Evolutionary conservation across 2,888 invertebrate species (phyloP).

Genomic region (Kryphioiulus occultus): DNA sequence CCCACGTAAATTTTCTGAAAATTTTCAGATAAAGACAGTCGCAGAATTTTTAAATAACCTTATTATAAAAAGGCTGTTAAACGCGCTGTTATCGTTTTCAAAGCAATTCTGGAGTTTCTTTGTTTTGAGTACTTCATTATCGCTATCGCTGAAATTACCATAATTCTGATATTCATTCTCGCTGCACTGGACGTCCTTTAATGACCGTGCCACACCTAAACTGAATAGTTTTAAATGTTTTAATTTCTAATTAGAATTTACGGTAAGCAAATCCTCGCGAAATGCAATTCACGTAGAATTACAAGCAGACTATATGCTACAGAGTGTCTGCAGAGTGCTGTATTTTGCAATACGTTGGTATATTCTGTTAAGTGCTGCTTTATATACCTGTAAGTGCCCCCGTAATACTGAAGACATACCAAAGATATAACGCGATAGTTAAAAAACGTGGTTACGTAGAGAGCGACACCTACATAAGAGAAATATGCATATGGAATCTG

Average conservation of each 20-base stretch:
- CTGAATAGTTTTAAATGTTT: constrained; percentile 32
- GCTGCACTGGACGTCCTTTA: constrained; percentile 21
- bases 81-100: constrained; percentile 20
- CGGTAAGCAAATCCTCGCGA: neutral
- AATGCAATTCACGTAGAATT: neutral
- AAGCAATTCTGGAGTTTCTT: constrained; percentile 10
- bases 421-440: too few relatives aligned
- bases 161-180: constrained; percentile 13
- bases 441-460: too few relatives aligned
- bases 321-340: neutral
- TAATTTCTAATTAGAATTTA: constrained; percentile 29
- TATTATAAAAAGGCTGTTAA: constrained; percentile 33
- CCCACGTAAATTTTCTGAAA: constrained; percentile 5
- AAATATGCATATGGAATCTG: too few relatives aligned
- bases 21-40: constrained; percentile 23
- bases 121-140: constrained; percentile 26
- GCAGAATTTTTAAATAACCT: constrained; percentile 10
- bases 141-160: constrained; percentile 2
- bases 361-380: too few relatives aligned
- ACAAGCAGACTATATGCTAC: neutral
- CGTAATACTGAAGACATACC: too few relatives aligned
- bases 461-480: too few relatives aligned
- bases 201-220: constrained; percentile 37
- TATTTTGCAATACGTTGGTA: too few relatives aligned
- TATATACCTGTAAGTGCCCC: too few relatives aligned